Evolutionary conservation across 2,797 vertebrate genomes (phyloP).

Genomic region (Chaetophractus vellerosus): DNA sequence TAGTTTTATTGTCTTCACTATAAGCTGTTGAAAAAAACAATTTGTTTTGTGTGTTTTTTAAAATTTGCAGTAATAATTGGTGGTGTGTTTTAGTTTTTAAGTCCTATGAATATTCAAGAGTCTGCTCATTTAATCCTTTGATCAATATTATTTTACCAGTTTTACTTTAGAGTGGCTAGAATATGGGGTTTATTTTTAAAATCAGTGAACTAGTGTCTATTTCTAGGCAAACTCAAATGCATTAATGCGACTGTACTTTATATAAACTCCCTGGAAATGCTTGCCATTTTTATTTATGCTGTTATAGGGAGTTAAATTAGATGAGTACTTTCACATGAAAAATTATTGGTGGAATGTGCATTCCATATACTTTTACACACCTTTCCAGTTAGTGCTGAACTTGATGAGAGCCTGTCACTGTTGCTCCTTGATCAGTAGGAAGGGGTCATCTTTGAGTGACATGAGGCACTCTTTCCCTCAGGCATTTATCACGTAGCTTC

Average conservation of each 20-base stretch:
- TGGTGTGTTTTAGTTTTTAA: conserved; percentile 61
- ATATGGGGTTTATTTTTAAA: background rate
- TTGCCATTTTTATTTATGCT: conserved; percentile 37
- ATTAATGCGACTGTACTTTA: conserved; percentile 30
- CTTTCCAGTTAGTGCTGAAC: conserved; percentile 57
- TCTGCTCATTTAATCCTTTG: conserved; percentile 48
- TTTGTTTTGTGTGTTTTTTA: conserved; percentile 46
- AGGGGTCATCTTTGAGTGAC: conserved; percentile 72
- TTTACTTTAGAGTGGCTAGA: conserved; percentile 12
- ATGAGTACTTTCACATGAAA: conserved; percentile 51
- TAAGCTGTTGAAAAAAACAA: conserved; percentile 8
- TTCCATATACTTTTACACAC: conserved; percentile 34
- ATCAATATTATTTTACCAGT: conserved; percentile 36
- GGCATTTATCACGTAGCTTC: conserved; percentile 3
- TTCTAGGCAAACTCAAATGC: conserved; percentile 46
- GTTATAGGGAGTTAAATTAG: conserved; percentile 43
- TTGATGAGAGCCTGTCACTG: conserved; percentile 72
- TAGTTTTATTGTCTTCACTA: conserved; percentile 45
- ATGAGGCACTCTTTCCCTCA: conserved; percentile 37
- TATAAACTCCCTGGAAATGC: conserved; percentile 58
- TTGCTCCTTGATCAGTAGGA: conserved; percentile 59
- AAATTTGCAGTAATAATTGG: conserved; percentile 27
- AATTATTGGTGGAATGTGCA: conserved; percentile 6
- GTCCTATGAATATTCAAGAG: background rate
- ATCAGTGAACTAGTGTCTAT: background rate